A percentile compares a stretch with the other conserved stretches of the same genome.
Evolutionary conservation across 2,113 vertebrate species (phyloP).

Genomic region (Epinephelus moara): DNA sequence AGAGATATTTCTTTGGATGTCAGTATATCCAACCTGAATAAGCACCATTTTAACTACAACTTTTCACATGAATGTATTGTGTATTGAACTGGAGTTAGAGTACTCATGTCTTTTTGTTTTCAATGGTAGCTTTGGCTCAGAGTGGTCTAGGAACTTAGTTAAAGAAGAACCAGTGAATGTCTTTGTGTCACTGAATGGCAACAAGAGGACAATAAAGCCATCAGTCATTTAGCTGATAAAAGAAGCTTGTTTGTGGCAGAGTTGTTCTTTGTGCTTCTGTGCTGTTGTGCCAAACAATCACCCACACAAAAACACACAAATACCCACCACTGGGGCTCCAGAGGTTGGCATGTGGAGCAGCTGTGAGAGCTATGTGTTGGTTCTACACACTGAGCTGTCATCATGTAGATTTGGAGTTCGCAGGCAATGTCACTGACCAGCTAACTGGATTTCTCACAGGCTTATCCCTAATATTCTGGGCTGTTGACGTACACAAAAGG

Average conservation of each 20-base stretch:
- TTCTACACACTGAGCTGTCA: conserved; percentile 52
- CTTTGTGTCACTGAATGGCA: conserved; percentile 1
- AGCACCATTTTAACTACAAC: not conserved
- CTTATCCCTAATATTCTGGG: not conserved
- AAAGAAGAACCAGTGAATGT: not conserved
- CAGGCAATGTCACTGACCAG: not conserved
- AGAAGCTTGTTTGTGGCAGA: conserved; percentile 4
- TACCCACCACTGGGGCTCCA: conserved; percentile 17
- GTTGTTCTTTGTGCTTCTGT: not conserved
- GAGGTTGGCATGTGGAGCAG: conserved; percentile 34
- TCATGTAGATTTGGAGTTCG: conserved; percentile 22
- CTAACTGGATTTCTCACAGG: conserved; percentile 23
- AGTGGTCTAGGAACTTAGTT: not conserved
- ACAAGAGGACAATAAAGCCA: conserved; percentile 5
- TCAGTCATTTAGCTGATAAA: conserved; percentile 24
- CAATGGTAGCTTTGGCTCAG: not conserved
- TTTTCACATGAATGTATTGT: not conserved
- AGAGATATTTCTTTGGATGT: not conserved
- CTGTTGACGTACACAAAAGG: not conserved
- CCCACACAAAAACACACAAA: not conserved
- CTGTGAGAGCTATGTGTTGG: conserved; percentile 16
- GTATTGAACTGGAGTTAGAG: not conserved
- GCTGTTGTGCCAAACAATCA: conserved; percentile 22
- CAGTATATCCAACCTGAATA: not conserved
- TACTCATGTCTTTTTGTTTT: too few relatives aligned